These are phyloP conservation scores for Saccopteryx bilineata DNA, from an alignment of 2,113 vertebrate genomes.

Conservation along the genomic window DNA sequence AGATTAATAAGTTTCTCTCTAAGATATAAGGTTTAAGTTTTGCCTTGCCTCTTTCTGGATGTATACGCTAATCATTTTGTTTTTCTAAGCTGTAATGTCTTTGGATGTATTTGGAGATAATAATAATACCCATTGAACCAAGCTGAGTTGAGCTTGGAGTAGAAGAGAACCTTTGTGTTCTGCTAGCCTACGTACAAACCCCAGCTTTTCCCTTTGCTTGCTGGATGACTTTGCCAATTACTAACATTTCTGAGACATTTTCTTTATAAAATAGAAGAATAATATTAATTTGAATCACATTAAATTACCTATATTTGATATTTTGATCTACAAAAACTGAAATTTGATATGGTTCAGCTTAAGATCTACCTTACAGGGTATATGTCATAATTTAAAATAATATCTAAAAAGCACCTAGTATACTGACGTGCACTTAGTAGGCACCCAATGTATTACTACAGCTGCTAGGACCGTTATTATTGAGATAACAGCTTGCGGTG, in stretches of 20 bases:
- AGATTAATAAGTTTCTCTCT: not conserved
- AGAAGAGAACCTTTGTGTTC: not conserved
- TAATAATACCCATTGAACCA: not conserved
- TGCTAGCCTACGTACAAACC: not conserved
- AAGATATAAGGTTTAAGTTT: slow-evolving; percentile 29
- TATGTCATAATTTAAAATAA: slow-evolving; percentile 33
- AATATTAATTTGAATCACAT: not conserved
- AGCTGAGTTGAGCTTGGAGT: not conserved
- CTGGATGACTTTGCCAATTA: slow-evolving; percentile 17
- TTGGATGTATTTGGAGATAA: slow-evolving; percentile 14
- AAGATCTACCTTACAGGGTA: slow-evolving; percentile 3
- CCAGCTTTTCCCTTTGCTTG: not conserved
- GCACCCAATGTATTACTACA: not conserved
- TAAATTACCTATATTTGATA: not conserved
- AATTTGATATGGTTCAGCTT: slow-evolving; percentile 16
- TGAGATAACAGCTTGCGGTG: not conserved
- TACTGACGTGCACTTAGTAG: not conserved
- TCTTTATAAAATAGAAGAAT: slow-evolving; percentile 39
- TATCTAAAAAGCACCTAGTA: not conserved
- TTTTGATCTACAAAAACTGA: not conserved
- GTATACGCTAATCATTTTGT: slow-evolving; percentile 23
- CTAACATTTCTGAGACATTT: not conserved
- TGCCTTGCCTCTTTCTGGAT: slow-evolving; percentile 1
- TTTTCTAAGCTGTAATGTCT: not conserved
- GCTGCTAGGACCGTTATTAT: not conserved